Base-by-base conservation (phyloP, 2,797 vertebrate genomes). In the Hozukius guyotensis region DNA sequence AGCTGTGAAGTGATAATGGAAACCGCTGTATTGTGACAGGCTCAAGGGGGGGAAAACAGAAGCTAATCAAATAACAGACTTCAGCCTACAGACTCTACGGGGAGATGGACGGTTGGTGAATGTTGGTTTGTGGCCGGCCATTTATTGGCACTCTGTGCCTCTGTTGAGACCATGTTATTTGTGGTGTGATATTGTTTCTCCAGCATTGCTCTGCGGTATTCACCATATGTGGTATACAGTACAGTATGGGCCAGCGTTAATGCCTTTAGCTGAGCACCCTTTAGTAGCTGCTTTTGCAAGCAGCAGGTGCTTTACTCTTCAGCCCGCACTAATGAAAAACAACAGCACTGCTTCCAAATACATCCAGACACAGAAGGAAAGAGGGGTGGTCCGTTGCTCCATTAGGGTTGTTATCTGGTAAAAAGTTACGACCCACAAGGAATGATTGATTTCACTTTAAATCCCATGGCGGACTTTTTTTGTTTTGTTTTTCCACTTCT, bases 251-350 rank as follows among this genome's bases (percentile, higher is more conserved):
- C 49, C 42, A 31, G 20, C 11, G 7, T 80, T 75, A 49, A 84
- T 86, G 74, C 34, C 56, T 90, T 83, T 42, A 84, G 70, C 77
- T 72, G 73, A 92, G 72, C 52, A 72, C 72, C 67, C 56, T 74
- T 53, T 63, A 32, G 78, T 60, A 42, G 61, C 49, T 89, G 65
- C 80, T 89, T 87, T 84, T 86, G 78, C 77, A 78, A 83, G 69
- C 76, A 84, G 70, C 92, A 87, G 85, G 91, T 94, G 88, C 87
- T 89, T 87, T 87, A 75, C 87, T 85, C 85, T 77, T 89, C 64
- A 83, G 78, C n/a, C 60, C 20, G n/a, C 85, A 56, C 36, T 55
- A 70, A 83, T 81, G 81, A 88, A 89, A 93, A 91, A 92, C 83
- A 91, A 78, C 42, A 81, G 4, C 49, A 18, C 67, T 32, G 70